A percentile compares a stretch with the other conserved stretches of the same genome.
phyloP scores from a whole-genome alignment of 2,888 invertebrate species.

The Dynastes maya region DNA sequence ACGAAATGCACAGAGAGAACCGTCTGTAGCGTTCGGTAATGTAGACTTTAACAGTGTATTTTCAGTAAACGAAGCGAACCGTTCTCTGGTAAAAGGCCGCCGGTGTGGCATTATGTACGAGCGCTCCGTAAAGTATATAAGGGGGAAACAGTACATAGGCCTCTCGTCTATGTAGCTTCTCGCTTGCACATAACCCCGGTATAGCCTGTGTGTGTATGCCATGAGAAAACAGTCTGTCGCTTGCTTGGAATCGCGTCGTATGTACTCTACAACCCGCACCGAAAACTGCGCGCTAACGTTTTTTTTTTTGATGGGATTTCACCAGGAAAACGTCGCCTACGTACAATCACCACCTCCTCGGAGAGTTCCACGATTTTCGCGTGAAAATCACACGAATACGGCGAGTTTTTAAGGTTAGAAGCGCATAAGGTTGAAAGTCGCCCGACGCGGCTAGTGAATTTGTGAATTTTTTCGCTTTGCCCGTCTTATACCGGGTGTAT shows the following conservation, averaged over 20 bases:
- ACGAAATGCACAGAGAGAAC: constrained; percentile 8
- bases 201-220: constrained; percentile 56
- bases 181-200: constrained; percentile 64
- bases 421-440: constrained; percentile 46
- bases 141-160: constrained; percentile 68
- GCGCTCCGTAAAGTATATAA: constrained; percentile 61
- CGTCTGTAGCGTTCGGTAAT: neutral
- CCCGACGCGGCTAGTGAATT: constrained; percentile 30
- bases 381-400: constrained; percentile 29
- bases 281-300: constrained; percentile 32
- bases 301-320: neutral
- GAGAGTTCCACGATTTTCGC: neutral
- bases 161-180: constrained; percentile 64
- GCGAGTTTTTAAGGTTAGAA: constrained; percentile 48
- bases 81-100: constrained; percentile 52
- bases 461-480: constrained; percentile 47
- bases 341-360: too few species aligned
- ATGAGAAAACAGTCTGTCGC: constrained; percentile 53
- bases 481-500: constrained; percentile 5
- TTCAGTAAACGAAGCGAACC: constrained; percentile 46
- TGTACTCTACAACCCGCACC: constrained; percentile 7
- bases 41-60: constrained; percentile 52
- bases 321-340: constrained; percentile 20
- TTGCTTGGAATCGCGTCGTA: constrained; percentile 50
- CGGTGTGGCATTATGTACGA: constrained; percentile 63